Percentiles rank a stretch among this genome's conserved stretches.
These are phyloP conservation scores for Ernsta delagoae DNA, from an alignment of 2,888 invertebrate species.

Conservation along the genomic window DNA sequence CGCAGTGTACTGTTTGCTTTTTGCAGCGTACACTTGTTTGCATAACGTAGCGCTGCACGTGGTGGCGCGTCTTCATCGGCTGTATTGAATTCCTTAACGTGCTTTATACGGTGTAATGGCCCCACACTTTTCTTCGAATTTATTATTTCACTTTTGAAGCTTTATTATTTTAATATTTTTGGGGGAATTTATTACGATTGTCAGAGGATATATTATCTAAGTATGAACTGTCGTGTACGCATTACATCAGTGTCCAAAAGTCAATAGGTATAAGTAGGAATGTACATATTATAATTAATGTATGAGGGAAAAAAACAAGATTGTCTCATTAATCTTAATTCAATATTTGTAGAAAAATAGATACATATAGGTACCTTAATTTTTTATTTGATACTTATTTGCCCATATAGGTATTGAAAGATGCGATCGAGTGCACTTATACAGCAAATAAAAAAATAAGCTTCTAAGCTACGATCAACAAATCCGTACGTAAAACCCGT, in stretches of 20 bases:
- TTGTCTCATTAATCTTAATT: neutral
- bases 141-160: no score
- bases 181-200: no score
- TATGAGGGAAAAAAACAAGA: neutral
- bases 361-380: no score
- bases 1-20: constrained; percentile 36
- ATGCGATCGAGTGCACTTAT: no score
- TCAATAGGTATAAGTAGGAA: no score
- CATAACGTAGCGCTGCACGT: constrained; percentile 14
- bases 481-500: constrained; percentile 61
- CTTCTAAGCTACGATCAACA: constrained; percentile 24
- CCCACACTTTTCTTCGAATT: neutral
- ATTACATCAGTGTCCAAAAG: no score
- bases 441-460: neutral
- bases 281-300: no score
- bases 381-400: no score
- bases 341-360: neutral
- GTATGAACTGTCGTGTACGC: no score
- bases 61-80: constrained; percentile 25
- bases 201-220: no score
- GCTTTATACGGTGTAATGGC: constrained; percentile 20
- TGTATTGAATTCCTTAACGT: constrained; percentile 30
- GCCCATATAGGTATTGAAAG: no score
- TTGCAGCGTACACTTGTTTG: constrained; percentile 17
- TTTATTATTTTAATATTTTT: no score